phyloP scores from a whole-genome alignment of 2,113 vertebrate species.

The Peromyscus polionotus region DNA sequence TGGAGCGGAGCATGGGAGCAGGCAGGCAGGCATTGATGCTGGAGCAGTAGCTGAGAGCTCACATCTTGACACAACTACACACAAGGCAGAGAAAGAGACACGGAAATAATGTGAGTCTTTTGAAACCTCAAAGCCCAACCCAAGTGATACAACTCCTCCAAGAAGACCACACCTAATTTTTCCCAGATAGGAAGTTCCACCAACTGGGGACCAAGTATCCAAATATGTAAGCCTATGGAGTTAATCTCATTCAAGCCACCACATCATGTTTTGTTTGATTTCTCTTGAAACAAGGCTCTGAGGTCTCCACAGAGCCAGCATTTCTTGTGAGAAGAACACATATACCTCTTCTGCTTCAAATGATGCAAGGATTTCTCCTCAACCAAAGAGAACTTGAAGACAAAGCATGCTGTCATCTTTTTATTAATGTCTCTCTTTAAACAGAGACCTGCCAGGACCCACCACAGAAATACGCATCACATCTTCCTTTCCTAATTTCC shows the following conservation, averaged over 20 bases:
- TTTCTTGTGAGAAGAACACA: background rate
- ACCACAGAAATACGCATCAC: background rate
- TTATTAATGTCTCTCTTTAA: background rate
- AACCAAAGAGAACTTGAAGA: background rate
- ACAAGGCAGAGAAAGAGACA: background rate
- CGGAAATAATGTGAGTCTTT: background rate
- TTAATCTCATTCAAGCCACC: background rate
- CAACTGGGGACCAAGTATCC: background rate
- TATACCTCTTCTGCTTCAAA: background rate
- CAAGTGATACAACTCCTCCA: background rate
- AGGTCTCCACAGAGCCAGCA: background rate
- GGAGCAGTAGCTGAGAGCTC: background rate
- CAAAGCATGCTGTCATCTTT: background rate
- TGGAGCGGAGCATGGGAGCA: too few species aligned
- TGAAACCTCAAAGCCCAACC: background rate
- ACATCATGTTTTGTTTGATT: slow-evolving; percentile 22
- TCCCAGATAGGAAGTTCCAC: background rate
- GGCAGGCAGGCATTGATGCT: background rate
- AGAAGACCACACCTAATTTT: background rate
- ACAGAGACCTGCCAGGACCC: background rate
- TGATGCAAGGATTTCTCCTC: background rate
- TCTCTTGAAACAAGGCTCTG: background rate
- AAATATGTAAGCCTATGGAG: background rate
- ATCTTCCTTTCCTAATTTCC: slow-evolving; percentile 23
- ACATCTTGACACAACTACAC: background rate